phyloP scores from a whole-genome alignment of 2,113 vertebrate species.

The Castor canadensis region DNA sequence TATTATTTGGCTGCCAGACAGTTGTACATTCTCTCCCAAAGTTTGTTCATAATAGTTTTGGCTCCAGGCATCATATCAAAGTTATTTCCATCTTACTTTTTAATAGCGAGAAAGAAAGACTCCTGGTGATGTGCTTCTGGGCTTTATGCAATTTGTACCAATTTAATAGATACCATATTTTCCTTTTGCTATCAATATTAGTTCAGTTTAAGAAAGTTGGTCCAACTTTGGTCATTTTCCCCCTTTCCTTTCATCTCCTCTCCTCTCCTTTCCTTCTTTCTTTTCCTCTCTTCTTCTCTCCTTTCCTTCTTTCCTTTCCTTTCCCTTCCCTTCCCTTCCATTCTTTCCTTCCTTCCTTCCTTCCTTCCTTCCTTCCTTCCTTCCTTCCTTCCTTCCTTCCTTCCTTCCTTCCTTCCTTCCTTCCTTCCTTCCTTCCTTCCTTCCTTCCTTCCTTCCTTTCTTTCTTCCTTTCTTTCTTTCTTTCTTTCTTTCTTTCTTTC shows the following conservation, averaged over 20 bases:
- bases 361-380: neutral
- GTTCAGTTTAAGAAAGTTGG: slow-evolving; percentile 22
- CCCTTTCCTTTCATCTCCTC: neutral
- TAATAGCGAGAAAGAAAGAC: neutral
- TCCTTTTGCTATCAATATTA: slow-evolving; percentile 15
- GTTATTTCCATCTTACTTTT: neutral
- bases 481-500: no score
- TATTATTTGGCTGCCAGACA: slow-evolving; percentile 8
- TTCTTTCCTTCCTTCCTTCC: no score
- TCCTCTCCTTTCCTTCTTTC: no score
- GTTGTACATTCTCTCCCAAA: slow-evolving; percentile 40
- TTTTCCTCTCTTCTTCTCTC: no score
- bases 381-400: neutral
- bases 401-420: neutral
- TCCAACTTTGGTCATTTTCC: neutral
- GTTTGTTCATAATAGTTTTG: slow-evolving; percentile 24
- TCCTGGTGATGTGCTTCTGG: slow-evolving; percentile 4
- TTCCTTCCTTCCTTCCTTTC: neutral
- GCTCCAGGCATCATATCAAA: neutral
- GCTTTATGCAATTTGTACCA: slow-evolving; percentile 37
- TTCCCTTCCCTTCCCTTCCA: neutral
- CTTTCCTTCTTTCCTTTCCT: neutral
- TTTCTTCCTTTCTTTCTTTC: neutral
- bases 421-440: neutral
- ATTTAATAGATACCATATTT: slow-evolving; percentile 33